Evolutionary conservation across 2,113 vertebrate species (phyloP), one percentile per base, ranked within the genome.

Genomic region (Chamaetylas fuelleborni): DNA sequence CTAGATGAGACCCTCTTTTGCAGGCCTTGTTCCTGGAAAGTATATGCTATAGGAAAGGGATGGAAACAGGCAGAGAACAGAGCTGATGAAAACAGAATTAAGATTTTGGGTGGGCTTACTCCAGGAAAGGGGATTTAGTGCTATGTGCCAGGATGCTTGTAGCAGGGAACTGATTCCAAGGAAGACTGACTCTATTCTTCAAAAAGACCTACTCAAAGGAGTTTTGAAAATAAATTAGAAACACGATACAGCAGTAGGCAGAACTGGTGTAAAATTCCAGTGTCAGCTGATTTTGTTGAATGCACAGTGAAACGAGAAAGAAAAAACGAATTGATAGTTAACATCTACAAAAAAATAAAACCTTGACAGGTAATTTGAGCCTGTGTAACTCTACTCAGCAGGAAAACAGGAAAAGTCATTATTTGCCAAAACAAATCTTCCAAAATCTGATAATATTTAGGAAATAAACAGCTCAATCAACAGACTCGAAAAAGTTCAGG

Each of bases 381-480:
- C 40, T 86, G 40, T 0, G 4, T 81, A 96, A 96, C 72, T 90
- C 86, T 90, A 87, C 60, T 94, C 87, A 73, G 82, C 77, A 82
- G 86, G 72, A 95, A 96, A 95, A 93, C 69, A 93, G 72, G 92
- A 96, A 91, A 93, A 88, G 74, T 82, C 43, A 72, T 88, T 92
- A 94, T 95, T 95, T 92, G 95, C 94, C 90, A 95, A 97, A 95
- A 81, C 57, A 97, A 93, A 91, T 86, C 71, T 93, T 93, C 71
- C 80, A 95, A 92, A 96, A 97, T 95, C 88, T 95, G 93, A 92
- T 96, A 95, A 96, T 91, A 57, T 95, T 92, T 96, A 57, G 81
- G 88, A 95, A 95, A 97, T 96, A 95, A 97, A 96, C 95, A 96
- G 72, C 69, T 96, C 86, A 95, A 92, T 94, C 94, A 95, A 95